A percentile compares a stretch with the other conserved stretches of the same genome.
These are phyloP conservation scores for Dasyprocta punctata DNA, from an alignment of 2,113 vertebrate species.

Conservation along the genomic window DNA sequence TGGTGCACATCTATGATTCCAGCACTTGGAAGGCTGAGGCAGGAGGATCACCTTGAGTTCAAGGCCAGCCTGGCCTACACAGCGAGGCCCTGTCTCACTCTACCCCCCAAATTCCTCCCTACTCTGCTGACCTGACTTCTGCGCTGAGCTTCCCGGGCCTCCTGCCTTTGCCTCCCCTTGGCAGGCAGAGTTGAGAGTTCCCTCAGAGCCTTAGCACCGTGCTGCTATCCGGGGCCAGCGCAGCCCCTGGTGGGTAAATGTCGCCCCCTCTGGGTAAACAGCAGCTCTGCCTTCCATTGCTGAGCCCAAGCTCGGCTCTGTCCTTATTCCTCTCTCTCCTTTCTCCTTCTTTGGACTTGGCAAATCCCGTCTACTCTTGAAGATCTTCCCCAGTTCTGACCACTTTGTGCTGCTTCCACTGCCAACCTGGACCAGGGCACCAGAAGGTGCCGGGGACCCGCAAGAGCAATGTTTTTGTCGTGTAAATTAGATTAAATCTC, in stretches of 20 bases:
- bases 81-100: background rate
- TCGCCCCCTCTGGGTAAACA: background rate
- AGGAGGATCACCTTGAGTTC: no score
- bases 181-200: background rate
- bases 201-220: background rate
- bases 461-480: background rate
- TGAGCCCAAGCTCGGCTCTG: background rate
- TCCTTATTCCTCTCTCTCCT: background rate
- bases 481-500: background rate
- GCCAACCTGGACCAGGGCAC: background rate
- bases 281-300: background rate
- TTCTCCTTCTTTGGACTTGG: background rate
- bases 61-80: no score
- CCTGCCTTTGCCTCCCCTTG: background rate
- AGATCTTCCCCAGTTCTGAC: background rate
- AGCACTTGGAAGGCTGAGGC: no score
- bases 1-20: background rate
- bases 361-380: background rate
- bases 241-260: background rate
- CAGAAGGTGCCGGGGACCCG: background rate
- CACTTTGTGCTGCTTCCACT: background rate
- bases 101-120: background rate
- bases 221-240: background rate
- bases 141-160: background rate
- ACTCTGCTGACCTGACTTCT: background rate